These are phyloP conservation scores for Alitta virens DNA, from an alignment of 2,888 invertebrate species.

Conservation along the genomic window DNA sequence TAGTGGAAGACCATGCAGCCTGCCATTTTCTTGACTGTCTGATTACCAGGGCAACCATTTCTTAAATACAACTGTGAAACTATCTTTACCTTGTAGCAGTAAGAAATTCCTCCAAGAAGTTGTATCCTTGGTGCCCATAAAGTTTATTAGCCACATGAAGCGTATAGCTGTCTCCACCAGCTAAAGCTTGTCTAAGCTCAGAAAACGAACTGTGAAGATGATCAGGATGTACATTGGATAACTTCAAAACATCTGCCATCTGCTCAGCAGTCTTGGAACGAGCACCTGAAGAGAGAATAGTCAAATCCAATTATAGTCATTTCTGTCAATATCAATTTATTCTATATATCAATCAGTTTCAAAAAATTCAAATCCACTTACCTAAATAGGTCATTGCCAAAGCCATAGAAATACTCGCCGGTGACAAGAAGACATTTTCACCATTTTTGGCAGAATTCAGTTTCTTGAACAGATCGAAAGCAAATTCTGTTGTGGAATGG, in stretches of 20 bases:
- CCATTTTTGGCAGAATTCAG: neutral
- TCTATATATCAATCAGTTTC: no score
- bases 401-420: slow-evolving; percentile 55
- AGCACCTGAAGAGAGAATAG: no score
- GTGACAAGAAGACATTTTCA: slow-evolving; percentile 49
- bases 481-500: slow-evolving; percentile 20
- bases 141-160: slow-evolving; percentile 37
- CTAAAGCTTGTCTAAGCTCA: neutral
- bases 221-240: neutral
- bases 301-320: no score
- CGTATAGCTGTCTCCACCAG: neutral
- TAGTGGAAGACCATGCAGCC: no score
- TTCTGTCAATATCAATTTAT: no score
- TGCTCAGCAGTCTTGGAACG: neutral
- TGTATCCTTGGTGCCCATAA: slow-evolving; percentile 28
- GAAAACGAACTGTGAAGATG: neutral
- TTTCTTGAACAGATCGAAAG: slow-evolving; percentile 23
- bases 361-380: no score
- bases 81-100: no score
- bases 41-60: no score
- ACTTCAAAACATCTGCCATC: neutral
- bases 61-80: no score
- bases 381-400: slow-evolving; percentile 56
- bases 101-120: slow-evolving; percentile 21
- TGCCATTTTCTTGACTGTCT: no score